phyloP scores from a whole-genome alignment of 2,797 vertebrate species.

The Malurus splendens region DNA sequence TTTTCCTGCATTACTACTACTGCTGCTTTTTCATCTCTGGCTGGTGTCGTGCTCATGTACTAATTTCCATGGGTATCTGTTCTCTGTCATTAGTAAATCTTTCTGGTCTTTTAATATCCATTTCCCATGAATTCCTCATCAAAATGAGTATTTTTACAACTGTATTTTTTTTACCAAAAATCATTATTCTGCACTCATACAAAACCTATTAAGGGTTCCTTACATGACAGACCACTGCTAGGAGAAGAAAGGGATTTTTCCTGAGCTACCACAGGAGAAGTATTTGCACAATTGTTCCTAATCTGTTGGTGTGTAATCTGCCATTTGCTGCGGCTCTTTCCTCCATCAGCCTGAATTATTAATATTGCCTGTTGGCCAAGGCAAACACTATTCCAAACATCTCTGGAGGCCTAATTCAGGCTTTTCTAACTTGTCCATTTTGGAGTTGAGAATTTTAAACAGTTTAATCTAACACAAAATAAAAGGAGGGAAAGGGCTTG shows the following conservation, averaged over 20 bases:
- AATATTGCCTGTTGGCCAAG: constrained; percentile 1
- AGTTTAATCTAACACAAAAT: constrained; percentile 4
- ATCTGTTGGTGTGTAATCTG: not conserved
- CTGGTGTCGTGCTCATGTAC: not conserved
- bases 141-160: not conserved
- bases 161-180: not conserved
- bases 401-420: not conserved
- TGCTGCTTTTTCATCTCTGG: not conserved
- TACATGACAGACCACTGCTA: constrained; percentile 14
- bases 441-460: constrained; percentile 21
- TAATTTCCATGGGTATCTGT: not conserved
- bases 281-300: constrained; percentile 17
- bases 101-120: constrained; percentile 8
- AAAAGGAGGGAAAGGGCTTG: not conserved
- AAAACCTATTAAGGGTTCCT: constrained; percentile 20
- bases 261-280: constrained; percentile 29
- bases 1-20: not conserved
- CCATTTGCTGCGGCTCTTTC: not conserved
- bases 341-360: not conserved
- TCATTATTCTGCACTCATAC: not conserved
- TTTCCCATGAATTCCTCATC: constrained; percentile 22
- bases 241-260: not conserved
- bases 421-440: constrained; percentile 2
- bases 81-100: constrained; percentile 3
- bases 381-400: not conserved